Evolutionary conservation across 1,140 invertebrate genomes (phyloP).

Genomic region (Ceratoteleas bidentatus): DNA sequence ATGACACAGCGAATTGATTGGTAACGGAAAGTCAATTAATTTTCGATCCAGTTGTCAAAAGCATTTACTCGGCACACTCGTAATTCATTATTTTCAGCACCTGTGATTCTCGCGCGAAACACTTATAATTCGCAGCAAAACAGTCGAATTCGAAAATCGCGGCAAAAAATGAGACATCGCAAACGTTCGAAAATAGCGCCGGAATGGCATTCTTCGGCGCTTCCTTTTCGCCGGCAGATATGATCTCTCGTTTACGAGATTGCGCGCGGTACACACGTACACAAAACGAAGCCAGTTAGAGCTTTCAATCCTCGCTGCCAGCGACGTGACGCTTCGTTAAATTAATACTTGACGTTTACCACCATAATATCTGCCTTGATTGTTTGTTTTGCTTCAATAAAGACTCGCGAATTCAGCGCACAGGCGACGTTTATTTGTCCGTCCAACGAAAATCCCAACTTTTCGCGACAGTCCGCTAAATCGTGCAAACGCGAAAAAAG

Average conservation of each 20-base stretch:
- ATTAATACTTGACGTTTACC: slow-evolving; percentile 44
- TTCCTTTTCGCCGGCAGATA: slow-evolving; percentile 32
- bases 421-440: slow-evolving; percentile 9
- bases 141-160: not conserved
- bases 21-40: too few species aligned
- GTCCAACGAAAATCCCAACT: slow-evolving; percentile 8
- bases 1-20: too few species aligned
- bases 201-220: slow-evolving; percentile 34
- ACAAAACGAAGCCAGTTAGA: slow-evolving; percentile 43
- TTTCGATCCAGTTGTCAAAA: too few species aligned
- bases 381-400: slow-evolving; percentile 26
- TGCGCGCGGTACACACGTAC: slow-evolving; percentile 28
- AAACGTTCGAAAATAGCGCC: slow-evolving; percentile 20
- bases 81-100: too few species aligned
- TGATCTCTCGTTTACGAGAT: slow-evolving; percentile 42
- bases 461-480: not conserved
- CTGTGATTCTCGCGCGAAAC: too few species aligned
- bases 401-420: slow-evolving; percentile 8
- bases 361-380: slow-evolving; percentile 25
- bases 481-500: slow-evolving; percentile 2
- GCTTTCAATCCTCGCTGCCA: slow-evolving; percentile 23
- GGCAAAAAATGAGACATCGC: slow-evolving; percentile 4
- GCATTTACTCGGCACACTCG: too few species aligned
- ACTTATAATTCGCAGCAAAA: too few species aligned
- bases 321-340: slow-evolving; percentile 36